Evolutionary conservation across 2,888 invertebrate genomes (phyloP), one percentile per base, ranked within the genome.

Genomic region (Mantis religiosa): DNA sequence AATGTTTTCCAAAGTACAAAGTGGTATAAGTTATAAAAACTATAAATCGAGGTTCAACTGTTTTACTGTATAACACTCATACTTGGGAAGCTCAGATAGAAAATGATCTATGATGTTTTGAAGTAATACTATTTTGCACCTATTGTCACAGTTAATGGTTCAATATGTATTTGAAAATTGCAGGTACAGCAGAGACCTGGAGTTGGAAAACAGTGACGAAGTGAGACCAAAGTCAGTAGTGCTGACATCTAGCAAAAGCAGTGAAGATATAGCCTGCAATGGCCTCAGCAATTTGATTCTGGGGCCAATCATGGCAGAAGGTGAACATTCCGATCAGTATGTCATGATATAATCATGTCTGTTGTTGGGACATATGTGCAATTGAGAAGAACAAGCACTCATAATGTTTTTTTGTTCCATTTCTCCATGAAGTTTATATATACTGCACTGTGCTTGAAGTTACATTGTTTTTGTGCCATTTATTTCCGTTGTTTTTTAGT

Each of bases 111-210:
- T 41, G 85, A n/a, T 20, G 30, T 3, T 85, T 30, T 85, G 28
- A 27, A 4, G 28, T 1, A 83, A 28, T 83, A 12, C 83, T 27
- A 28, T 83, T 27, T 28, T 27, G 1, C 28, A 28, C 12, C 2
- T 28, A 83, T 14, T 20, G 25, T 83, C 20, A 1, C 6, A 28
- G 20, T 6, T 83, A 83, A 30, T 28, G 83, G 7, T 83, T 9
- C n/a, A 28, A 30, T 83, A 6, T 83, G 28, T 27, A 0, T 41
- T 6, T 20, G 6, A 0, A 71, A 15, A 20, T n/a, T 87, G 15
- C 89, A 94, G 94, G 91, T 95, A 94, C 91, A 94, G 94, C 90
- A 93, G 94, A 91, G 95, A 95, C 92, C 92, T 94, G 41, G 95
- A 95, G n/a, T 27, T 83, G 81, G 85, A 89, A 15, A 95, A 95